Base-by-base conservation (phyloP, 2,888 invertebrate genomes). In the Syritta pipiens region DNA sequence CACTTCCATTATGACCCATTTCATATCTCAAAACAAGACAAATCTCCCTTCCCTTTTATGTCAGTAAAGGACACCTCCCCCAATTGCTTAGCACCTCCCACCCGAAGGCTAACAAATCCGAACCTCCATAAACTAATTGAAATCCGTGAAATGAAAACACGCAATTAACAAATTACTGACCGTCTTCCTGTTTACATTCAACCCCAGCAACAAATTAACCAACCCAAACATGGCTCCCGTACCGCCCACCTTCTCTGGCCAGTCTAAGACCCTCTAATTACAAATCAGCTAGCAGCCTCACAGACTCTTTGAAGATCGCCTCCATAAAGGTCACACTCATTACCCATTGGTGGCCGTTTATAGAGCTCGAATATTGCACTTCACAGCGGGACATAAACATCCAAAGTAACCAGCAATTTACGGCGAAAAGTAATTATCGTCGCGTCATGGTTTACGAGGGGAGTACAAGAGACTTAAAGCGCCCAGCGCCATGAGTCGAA, bases 401-500 rank as follows among this genome's bases (percentile, higher is more conserved):
- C 44, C 20, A 42, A 9, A 24, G 35, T n/a, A 67, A 48, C 46
- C 69, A 51, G 20, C 62, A 74, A 79, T 68, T 67, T 72, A 72
- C 55, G 48, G 55, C 48, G 40, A 28, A 74, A 74, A 40, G 44
- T 79, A 74, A 79, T 79, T 79, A 79, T 62, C 74, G 62, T 74
- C 79, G n/a, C n/a, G n/a, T n/a, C n/a, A n/a, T n/a, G n/a, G 74
- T 67, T 79, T 68, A 67, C 67, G 63, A 63, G 71, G 65, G 60
- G n/a, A n/a, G n/a, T n/a, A n/a, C n/a, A n/a, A 67, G 37, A 48
- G 53, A 71, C 53, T 40, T 48, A 60, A 40, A 32, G 48, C 7
- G 30, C 44, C 30, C 20, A n/a, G 26, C 51, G 32, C 32, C n/a
- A 32, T 32, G n/a, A n/a, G n/a, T n/a, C n/a, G n/a, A n/a, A n/a